Evolutionary conservation across 2,888 invertebrate species (phyloP).

Genomic region (Archaeoteleia sp.): DNA sequence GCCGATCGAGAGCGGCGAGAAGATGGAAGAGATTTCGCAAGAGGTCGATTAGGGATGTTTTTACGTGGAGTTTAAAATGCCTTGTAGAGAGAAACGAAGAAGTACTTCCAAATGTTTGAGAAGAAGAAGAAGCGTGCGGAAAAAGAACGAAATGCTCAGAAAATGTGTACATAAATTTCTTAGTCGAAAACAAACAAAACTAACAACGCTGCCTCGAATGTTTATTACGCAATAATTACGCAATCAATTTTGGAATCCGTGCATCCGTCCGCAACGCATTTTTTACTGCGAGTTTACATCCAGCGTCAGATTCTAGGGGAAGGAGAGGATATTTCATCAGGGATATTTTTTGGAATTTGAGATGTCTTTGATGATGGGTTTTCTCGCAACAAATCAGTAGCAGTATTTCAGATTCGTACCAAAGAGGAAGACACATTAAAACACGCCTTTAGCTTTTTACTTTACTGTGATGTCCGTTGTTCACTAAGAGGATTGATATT

Average conservation of each 20-base stretch:
- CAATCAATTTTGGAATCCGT: conserved; percentile 1
- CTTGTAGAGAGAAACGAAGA: conserved; percentile 9
- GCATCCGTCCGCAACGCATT: conserved; percentile 28
- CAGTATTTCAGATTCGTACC: neutral
- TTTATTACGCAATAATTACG: neutral
- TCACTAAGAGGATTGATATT: conserved; percentile 9
- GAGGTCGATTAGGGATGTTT: too few species aligned
- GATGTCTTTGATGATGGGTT: neutral
- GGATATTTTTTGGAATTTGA: too few species aligned
- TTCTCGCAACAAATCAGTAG: neutral
- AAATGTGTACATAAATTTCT: neutral
- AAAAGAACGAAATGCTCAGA: neutral
- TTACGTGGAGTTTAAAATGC: conserved; percentile 14
- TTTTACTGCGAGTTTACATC: neutral
- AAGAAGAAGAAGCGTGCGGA: too few species aligned
- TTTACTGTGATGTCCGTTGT: conserved; percentile 36
- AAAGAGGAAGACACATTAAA: conserved; percentile 6
- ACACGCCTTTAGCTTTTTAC: conserved; percentile 11
- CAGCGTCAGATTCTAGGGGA: neutral
- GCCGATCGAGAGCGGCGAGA: too few species aligned
- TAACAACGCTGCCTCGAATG: conserved; percentile 22
- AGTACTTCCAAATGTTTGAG: neutral
- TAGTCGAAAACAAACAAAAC: neutral
- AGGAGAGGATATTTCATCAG: too few species aligned
- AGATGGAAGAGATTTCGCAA: too few species aligned